A percentile compares a stretch with the other conserved stretches of the same genome.
phyloP scores from a whole-genome alignment of 2,888 invertebrate species.

The Craniophora ligustri region DNA sequence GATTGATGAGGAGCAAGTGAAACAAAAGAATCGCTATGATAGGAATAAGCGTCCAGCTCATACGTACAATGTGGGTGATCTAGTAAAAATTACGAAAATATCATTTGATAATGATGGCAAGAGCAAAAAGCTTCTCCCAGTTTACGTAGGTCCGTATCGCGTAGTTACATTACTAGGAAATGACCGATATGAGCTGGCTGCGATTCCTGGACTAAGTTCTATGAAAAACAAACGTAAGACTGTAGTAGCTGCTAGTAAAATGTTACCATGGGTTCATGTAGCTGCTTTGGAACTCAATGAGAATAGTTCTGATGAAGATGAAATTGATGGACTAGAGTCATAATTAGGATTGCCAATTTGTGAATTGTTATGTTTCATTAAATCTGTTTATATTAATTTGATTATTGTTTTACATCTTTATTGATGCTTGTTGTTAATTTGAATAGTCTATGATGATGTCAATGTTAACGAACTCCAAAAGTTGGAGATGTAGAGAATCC shows the following conservation, averaged over 20 bases:
- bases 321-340: not conserved
- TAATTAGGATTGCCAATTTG: not conserved
- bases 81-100: constrained; percentile 25
- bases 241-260: constrained; percentile 5
- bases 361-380: too few species aligned
- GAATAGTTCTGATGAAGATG: constrained; percentile 7
- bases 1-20: constrained; percentile 22
- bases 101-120: constrained; percentile 5
- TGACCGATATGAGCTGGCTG: constrained; percentile 31
- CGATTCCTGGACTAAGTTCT: too few species aligned
- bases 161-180: constrained; percentile 31
- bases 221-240: too few species aligned
- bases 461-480: too few species aligned
- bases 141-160: constrained; percentile 23
- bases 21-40: constrained; percentile 37
- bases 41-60: constrained; percentile 22
- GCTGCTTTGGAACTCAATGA: constrained; percentile 12
- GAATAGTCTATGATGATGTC: not conserved
- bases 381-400: not conserved
- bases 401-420: not conserved
- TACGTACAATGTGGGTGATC: constrained; percentile 31
- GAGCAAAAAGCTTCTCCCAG: constrained; percentile 10
- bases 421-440: not conserved
- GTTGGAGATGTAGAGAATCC: not conserved
- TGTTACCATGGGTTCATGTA: constrained; percentile 14